phyloP scores from a whole-genome alignment of 2,797 vertebrate genomes.

The Jordanella pulchra region DNA sequence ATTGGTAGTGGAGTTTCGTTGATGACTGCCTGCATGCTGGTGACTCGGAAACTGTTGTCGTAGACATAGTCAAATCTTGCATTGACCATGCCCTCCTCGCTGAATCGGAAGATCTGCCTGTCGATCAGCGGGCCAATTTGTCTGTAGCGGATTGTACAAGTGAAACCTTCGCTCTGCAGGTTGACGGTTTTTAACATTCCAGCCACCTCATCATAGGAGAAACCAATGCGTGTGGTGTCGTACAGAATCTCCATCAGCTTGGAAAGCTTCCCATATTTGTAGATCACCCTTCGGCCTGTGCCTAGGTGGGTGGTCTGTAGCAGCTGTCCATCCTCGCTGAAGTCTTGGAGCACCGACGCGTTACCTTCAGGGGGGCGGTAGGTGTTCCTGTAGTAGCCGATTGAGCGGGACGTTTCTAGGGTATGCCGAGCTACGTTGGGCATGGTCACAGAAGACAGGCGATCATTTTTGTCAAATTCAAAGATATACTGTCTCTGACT shows the following conservation, averaged over 20 bases:
- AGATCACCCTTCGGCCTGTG: slow-evolving; percentile 91
- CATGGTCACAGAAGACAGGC: slow-evolving; percentile 96
- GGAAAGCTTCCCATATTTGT: slow-evolving; percentile 94
- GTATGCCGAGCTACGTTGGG: slow-evolving; percentile 95
- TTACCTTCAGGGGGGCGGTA: slow-evolving; percentile 95
- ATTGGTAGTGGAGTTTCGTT: slow-evolving; percentile 97
- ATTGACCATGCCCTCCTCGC: slow-evolving; percentile 98
- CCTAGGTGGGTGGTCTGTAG: slow-evolving; percentile 92
- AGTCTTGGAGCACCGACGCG: slow-evolving; percentile 94
- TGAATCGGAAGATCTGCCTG: slow-evolving; percentile 97
- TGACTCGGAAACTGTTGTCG: slow-evolving; percentile 98
- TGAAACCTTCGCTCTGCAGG: slow-evolving; percentile 94
- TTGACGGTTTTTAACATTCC: slow-evolving; percentile 97
- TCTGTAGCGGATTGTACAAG: slow-evolving; percentile 95
- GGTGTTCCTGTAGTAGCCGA: slow-evolving; percentile 97
- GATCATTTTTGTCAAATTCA: slow-evolving; percentile 97
- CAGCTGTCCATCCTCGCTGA: slow-evolving; percentile 90
- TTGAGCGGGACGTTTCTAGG: slow-evolving; percentile 92
- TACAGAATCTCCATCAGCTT: slow-evolving; percentile 95
- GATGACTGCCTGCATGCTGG: slow-evolving; percentile 99
- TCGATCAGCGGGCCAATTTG: slow-evolving; percentile 98
- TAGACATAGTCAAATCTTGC: slow-evolving; percentile 99
- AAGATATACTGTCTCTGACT: slow-evolving; percentile 99
- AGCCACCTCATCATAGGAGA: slow-evolving; percentile 91
- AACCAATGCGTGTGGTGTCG: slow-evolving; percentile 92